Evolutionary conservation across 1,140 invertebrate species (phyloP), one percentile per base, ranked within the genome.

Genomic region (Papilio polytes): DNA sequence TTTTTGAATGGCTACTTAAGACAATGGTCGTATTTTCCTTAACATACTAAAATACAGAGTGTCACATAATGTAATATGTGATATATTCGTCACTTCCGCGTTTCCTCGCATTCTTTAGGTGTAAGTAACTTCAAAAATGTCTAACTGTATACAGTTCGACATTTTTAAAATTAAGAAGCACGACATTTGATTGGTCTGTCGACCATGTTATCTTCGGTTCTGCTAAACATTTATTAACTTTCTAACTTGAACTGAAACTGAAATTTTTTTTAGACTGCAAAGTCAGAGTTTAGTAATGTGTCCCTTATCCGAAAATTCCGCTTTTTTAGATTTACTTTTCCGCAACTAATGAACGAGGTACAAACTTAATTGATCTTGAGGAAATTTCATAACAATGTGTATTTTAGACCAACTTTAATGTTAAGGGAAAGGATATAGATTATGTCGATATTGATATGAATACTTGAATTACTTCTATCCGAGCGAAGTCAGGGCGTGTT

Each of bases 1-100:
- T 63, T 63, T 63, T 26, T 26, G 9, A 63, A 26, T 18, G 59
- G 59, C 1, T 26, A 26, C 9, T 63, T 63, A 56, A 53, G 53
- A 63, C 59, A 63, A 63, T 63, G 59, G 59, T 13, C 22, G 12
- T 63, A 63, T 63, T 56, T 56, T 63, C 59, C 31, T 70, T 70
- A 31, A 13, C 22, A 31, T 70, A 70, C 26, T 70, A 31, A 70
- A 70, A 70, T 31, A 70, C 12, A 70, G 22, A 70, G 12, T 7
- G 7, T 7, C 31, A n/a, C n/a, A n/a, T n/a, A 15, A 31, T 26
- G 22, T 26, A 66, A 56, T 48, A 41, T n/a, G 18, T 56, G n/a
- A 59, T 59, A 22, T 59, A 59, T 20, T 18, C 46, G 51, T 53
- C 12, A 63, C 20, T 63, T 63, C 56, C 56, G 56, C 56, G 2